Evolutionary conservation across 2,113 vertebrate species (phyloP).

Genomic region (Platichthys flesus): DNA sequence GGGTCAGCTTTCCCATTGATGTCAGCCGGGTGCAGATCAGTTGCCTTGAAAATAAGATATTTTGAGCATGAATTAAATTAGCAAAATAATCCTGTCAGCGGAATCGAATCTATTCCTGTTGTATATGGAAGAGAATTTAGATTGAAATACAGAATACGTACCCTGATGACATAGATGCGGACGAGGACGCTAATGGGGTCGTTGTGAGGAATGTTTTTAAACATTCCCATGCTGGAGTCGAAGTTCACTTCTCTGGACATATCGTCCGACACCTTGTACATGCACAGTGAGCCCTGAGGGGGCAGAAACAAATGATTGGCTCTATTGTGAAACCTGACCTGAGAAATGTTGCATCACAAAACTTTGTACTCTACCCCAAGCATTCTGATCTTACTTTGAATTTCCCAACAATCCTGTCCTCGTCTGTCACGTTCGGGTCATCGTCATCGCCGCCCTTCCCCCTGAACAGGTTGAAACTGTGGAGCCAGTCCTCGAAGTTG

Average conservation of each 20-base stretch:
- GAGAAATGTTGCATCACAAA: not conserved
- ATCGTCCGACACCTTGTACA: slow-evolving; percentile 95
- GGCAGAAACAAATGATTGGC: not conserved
- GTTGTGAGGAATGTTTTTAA: slow-evolving; percentile 96
- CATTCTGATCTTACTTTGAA: slow-evolving; percentile 87
- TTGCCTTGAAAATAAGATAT: slow-evolving; percentile 82
- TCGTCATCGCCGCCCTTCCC: slow-evolving; percentile 94
- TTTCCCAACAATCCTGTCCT: slow-evolving; percentile 93
- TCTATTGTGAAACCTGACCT: not conserved
- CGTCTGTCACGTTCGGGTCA: slow-evolving; percentile 85
- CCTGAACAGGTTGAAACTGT: slow-evolving; percentile 93
- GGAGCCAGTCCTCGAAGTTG: slow-evolving; percentile 96
- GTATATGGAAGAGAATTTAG: not conserved
- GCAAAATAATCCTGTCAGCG: not conserved
- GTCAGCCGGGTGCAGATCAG: slow-evolving; percentile 95
- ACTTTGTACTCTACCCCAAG: not conserved
- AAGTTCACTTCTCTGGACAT: slow-evolving; percentile 85
- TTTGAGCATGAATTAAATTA: not conserved
- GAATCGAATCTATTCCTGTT: no score
- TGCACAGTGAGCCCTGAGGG: slow-evolving; percentile 91
- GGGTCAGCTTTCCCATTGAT: slow-evolving; percentile 98
- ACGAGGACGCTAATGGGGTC: slow-evolving; percentile 94
- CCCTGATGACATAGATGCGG: slow-evolving; percentile 93
- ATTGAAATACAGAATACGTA: slow-evolving; percentile 46
- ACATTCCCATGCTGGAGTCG: slow-evolving; percentile 93